Evolutionary conservation across 2,113 vertebrate genomes (phyloP), one percentile per base, ranked within the genome.

Genomic region (Seriola dumerili): DNA sequence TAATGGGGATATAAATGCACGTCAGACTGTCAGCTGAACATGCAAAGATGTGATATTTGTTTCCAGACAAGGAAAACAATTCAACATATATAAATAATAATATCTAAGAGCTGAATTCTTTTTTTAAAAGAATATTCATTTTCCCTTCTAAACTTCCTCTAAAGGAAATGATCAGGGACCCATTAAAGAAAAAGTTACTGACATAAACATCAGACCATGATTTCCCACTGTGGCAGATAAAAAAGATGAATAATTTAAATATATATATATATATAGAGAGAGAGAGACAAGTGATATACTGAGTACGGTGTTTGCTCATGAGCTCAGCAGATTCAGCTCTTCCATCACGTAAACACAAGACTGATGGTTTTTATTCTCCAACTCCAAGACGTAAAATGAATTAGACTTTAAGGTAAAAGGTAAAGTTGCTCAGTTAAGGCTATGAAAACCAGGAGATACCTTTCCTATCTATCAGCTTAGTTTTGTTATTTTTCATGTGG

Each of bases 401-500:
- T 29, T 29, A 29, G 29, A 36, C 4, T 36, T 36, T 36, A 36
- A 36, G 34, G 34, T 36, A 36, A 6, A 36, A 36, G 34, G 17
- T 7, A 11, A 34, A 67, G 57, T 23, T 38, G 44, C n/a, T 40
- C 61, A 50, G 16, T 10, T 0, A 13, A 38, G n/a, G 10, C 29
- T 10, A 23, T 8, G 11, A 36, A 40, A 62, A 42, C 38, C 29
- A n/a, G 61, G 50, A 25, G 38, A 29, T 34, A 55, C 5, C 38
- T 21, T 52, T 6, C 21, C 50, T 52, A 72, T 42, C 54, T 29
- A 5, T 29, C 32, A 34, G 10, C 14, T 59, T 4, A 48, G 57
- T n/a, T 46, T 61, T 23, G 3, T n/a, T 73, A n/a, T 73, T 52
- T 63, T 74, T 63, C 14, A n/a, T 16, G 14, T 61, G 29, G 40